phyloP scores from a whole-genome alignment of 2,113 vertebrate genomes.

The Hirundichthys speculiger region DNA sequence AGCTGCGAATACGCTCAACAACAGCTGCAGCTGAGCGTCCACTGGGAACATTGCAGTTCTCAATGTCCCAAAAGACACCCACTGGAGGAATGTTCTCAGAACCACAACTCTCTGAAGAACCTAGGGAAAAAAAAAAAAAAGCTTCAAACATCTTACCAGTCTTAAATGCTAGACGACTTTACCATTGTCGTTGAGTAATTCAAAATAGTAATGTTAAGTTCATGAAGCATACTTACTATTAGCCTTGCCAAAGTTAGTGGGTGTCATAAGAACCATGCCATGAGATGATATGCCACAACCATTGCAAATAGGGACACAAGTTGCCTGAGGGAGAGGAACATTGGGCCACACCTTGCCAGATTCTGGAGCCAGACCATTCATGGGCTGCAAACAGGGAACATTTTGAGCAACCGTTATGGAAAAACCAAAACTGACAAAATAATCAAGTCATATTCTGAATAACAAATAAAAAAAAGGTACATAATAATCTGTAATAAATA shows the following conservation, averaged over 20 bases:
- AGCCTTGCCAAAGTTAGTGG: constrained; percentile 84
- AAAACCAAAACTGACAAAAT: not conserved
- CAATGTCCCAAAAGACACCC: constrained; percentile 99
- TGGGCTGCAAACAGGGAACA: constrained; percentile 76
- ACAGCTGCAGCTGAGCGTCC: constrained; percentile 92
- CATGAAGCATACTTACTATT: constrained; percentile 89
- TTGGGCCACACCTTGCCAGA: constrained; percentile 89
- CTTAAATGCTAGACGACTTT: not conserved
- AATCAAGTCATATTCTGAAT: not conserved
- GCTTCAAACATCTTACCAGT: not conserved
- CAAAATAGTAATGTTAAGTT: not conserved
- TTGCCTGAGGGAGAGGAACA: constrained; percentile 83
- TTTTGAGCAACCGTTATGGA: not conserved
- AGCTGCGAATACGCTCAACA: constrained; percentile 91
- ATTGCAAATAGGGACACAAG: constrained; percentile 90
- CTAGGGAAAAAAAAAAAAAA: constrained; percentile 60
- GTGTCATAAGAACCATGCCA: constrained; percentile 80
- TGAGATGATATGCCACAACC: constrained; percentile 90
- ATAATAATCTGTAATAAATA: no score
- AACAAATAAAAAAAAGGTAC: not conserved
- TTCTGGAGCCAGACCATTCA: constrained; percentile 83
- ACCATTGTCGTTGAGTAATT: not conserved
- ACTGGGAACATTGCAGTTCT: constrained; percentile 95
- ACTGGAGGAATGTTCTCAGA: constrained; percentile 94
- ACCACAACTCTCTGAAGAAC: constrained; percentile 85